phyloP scores from a whole-genome alignment of 2,888 invertebrate genomes.

The Pardosa pseudoannulata region DNA sequence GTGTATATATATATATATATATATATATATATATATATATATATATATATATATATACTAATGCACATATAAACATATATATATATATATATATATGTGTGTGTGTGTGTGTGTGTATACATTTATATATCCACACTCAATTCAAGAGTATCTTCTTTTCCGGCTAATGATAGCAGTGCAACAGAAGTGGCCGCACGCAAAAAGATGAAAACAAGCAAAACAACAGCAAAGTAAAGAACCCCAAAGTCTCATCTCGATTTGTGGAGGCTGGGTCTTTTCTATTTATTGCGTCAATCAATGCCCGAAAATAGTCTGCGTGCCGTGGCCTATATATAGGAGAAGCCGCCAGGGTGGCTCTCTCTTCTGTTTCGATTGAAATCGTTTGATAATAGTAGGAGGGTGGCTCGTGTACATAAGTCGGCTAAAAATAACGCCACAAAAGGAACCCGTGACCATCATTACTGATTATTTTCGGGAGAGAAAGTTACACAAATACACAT shows the following conservation, averaged over 20 bases:
- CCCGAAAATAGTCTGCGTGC: neutral
- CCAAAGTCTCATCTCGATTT: neutral
- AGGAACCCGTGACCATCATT: neutral
- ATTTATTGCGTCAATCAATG: slow-evolving; percentile 4
- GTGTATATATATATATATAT: too few species aligned
- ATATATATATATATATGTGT: too few species aligned
- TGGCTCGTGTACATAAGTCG: neutral
- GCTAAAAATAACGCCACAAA: neutral
- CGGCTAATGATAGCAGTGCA: too few species aligned
- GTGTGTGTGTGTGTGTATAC: too few species aligned
- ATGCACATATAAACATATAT: too few species aligned
- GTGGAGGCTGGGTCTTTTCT: neutral
- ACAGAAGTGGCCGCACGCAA: too few species aligned
- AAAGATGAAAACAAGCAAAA: neutral
- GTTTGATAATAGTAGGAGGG: neutral
- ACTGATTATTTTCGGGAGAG: too few species aligned
- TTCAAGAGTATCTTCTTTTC: too few species aligned
- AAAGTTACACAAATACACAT: too few species aligned
- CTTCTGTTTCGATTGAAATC: neutral
- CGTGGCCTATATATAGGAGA: neutral
- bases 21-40: too few species aligned
- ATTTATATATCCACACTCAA: too few species aligned
- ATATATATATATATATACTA: too few species aligned
- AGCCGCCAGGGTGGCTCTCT: neutral
- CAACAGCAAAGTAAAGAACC: neutral